Evolutionary conservation across 2,797 vertebrate genomes (phyloP).

Genomic region (Huso huso): DNA sequence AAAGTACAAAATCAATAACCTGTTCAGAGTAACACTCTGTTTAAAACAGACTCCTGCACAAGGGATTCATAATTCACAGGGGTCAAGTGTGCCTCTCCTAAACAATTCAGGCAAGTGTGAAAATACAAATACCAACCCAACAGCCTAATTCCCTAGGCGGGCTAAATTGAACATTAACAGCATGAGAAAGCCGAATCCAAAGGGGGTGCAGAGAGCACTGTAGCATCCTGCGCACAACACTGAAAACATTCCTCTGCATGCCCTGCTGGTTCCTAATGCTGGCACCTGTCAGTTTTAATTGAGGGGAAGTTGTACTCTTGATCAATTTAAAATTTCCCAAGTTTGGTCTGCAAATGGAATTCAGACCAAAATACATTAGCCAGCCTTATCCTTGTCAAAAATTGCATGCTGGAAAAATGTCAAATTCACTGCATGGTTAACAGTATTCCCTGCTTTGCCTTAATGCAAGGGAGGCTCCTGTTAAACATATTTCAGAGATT

Average conservation of each 20-base stretch:
- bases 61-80: not conserved
- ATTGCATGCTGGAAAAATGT: not conserved
- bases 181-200: not conserved
- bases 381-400: not conserved
- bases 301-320: conserved; percentile 23
- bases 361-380: not conserved
- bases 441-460: not conserved
- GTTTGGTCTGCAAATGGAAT: not conserved
- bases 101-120: not conserved
- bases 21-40: no score
- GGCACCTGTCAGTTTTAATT: conserved; percentile 57
- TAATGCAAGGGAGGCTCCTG: not conserved
- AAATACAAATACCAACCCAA: not conserved
- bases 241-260: conserved; percentile 28
- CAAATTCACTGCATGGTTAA: not conserved
- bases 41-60: no score
- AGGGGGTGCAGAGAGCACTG: conserved; percentile 16
- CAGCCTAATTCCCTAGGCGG: not conserved
- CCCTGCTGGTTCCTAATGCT: conserved; percentile 45
- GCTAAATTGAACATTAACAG: conserved; percentile 16
- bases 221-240: conserved; percentile 11
- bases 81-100: not conserved
- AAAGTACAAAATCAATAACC: no score
- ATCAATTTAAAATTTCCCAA: not conserved
- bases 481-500: no score